Evolutionary conservation across 2,888 invertebrate genomes (phyloP), one percentile per base, ranked within the genome.

Genomic region (Athalia circularis): DNA sequence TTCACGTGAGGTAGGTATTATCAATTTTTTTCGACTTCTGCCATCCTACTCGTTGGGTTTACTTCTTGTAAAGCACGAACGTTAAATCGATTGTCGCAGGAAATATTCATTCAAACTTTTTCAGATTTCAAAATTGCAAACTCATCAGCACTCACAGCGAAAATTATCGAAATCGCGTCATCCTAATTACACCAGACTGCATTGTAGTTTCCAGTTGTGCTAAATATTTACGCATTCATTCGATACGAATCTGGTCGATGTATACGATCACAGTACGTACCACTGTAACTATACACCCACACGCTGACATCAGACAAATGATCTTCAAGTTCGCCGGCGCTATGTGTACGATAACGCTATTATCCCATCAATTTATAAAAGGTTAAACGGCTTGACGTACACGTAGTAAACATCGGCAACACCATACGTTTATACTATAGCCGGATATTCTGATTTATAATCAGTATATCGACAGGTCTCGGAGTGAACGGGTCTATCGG

Each of bases 331-430:
- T 54, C 68, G n/a, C 57, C 47, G 72, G 47, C 59, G 59, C 59
- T 72, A 57, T 47, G 57, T n/a, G 59, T 45, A 59, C 59, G 47
- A 15, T 45, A 72, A 72, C 50, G 72, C 72, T 59, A 57, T 72
- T 72, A 72, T 59, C 72, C 13, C 72, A n/a, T 61, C 59, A 59
- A 72, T 72, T 72, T 57, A 72, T 72, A 13, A 72, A 45, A 72
- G 57, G 72, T 72, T 57, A 47, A 72, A 72, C 52, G 57, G 52
- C 72, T 72, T 72, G 72, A 72, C 72, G 72, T 29, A n/a, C n/a
- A n/a, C n/a, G n/a, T n/a, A n/a, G n/a, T n/a, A 29, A 29, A 29
- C 29, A 29, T 29, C 29, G 2, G 29, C 29, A 29, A 29, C 29
- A 29, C 29, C 29, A 29, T 29, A 29, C 29, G 29, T 29, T 29